A percentile compares a stretch with the other conserved stretches of the same genome.
Evolutionary conservation across 2,888 invertebrate genomes (phyloP).

Genomic region (Blastobasis lacticolella): DNA sequence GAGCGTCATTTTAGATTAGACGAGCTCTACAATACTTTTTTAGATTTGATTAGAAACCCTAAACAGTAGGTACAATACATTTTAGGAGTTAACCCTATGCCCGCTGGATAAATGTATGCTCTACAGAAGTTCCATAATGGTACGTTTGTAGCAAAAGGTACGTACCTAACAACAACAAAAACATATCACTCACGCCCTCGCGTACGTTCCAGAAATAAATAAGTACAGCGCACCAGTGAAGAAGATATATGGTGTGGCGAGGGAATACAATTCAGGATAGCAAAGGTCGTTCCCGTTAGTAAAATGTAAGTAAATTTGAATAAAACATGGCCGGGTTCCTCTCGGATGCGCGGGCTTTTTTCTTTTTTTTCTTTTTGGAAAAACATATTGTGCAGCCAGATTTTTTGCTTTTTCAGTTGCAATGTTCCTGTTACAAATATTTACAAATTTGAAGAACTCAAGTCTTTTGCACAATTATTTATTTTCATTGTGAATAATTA

Average conservation of each 20-base stretch:
- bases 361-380: not conserved
- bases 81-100: too few relatives aligned
- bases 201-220: constrained; percentile 55
- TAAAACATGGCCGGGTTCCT: constrained; percentile 58
- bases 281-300: constrained; percentile 71
- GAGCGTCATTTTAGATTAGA: too few relatives aligned
- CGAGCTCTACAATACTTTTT: too few relatives aligned
- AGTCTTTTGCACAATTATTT: too few relatives aligned
- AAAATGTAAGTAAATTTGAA: constrained; percentile 75
- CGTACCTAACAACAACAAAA: constrained; percentile 6
- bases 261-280: constrained; percentile 68
- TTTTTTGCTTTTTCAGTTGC: not conserved
- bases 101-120: too few relatives aligned
- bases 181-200: constrained; percentile 16
- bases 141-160: too few relatives aligned
- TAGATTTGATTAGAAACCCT: too few relatives aligned
- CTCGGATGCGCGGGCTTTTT: constrained; percentile 4
- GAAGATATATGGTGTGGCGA: constrained; percentile 69
- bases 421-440: too few relatives aligned
- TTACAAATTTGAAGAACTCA: too few relatives aligned
- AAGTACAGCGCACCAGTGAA: constrained; percentile 53
- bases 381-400: not conserved
- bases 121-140: too few relatives aligned
- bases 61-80: too few relatives aligned
- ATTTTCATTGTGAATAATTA: too few relatives aligned